These are phyloP conservation scores for Agrochola litura DNA, from an alignment of 2,888 invertebrate species.

Conservation along the genomic window DNA sequence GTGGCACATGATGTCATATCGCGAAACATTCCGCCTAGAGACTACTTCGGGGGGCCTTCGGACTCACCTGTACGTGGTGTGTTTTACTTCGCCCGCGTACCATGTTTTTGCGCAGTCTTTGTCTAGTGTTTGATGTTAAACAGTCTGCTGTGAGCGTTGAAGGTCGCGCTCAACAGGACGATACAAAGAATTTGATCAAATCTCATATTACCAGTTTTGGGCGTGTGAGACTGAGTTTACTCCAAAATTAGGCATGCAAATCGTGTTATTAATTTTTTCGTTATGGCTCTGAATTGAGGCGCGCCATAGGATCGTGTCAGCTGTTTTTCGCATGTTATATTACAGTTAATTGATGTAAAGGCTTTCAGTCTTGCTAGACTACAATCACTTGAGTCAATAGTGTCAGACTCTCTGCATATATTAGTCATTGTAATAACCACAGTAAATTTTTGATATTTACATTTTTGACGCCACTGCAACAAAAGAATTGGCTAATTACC, in stretches of 20 bases:
- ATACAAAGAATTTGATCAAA: conserved; percentile 65
- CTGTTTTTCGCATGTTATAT: conserved; percentile 37
- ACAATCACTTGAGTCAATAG: conserved; percentile 46
- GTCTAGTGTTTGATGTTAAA: conserved; percentile 67
- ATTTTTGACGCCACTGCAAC: conserved; percentile 32
- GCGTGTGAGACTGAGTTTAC: conserved; percentile 46
- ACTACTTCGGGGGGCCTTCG: conserved; percentile 72
- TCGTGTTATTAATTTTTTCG: conserved; percentile 37
- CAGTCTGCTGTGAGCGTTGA: conserved; percentile 63
- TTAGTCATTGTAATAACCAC: conserved; percentile 24
- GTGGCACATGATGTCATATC: conserved; percentile 87
- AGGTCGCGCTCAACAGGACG: conserved; percentile 56
- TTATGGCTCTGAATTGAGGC: conserved; percentile 28
- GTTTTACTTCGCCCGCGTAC: conserved; percentile 66
- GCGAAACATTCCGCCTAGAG: conserved; percentile 80
- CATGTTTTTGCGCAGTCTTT: conserved; percentile 66
- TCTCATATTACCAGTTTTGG: conserved; percentile 63
- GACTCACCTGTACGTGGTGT: conserved; percentile 65
- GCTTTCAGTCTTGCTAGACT: conserved; percentile 25
- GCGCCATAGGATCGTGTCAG: conserved; percentile 41
- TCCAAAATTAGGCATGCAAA: conserved; percentile 50
- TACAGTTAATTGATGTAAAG: conserved; percentile 41
- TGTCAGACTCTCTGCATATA: conserved; percentile 31
- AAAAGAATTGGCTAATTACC: conserved; percentile 14
- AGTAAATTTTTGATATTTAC: conserved; percentile 22